Base-by-base conservation (phyloP, 1,140 invertebrate species). In the Eriocheir sinensis region DNA sequence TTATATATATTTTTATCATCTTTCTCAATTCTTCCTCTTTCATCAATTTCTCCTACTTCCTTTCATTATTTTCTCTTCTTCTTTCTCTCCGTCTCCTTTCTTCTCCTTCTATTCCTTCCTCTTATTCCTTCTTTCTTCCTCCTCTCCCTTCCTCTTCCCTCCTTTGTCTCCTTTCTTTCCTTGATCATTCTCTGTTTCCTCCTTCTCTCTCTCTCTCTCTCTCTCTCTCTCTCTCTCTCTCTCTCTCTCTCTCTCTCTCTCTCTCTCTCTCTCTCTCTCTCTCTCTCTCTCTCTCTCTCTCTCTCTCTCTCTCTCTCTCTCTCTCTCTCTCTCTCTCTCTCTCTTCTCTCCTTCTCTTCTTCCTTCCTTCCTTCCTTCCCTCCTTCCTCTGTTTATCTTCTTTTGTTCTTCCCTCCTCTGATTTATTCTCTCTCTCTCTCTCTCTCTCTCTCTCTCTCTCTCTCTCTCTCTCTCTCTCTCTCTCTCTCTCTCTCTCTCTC, bases 171-270 rank as follows among this genome's bases (percentile, higher is more conserved):
- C 27, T 86, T 34, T 0, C 27, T 30, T 86, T n/a, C 17, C 17
- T 34, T 1, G 21, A 53, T 90, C 30, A 0, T 32, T 90, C 48
- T 90, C 21, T 44, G 40, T 44, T 41, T 90, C 38, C 89, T 90
- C 89, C 53, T 41, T 90, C 89, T 90, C 89, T 90, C 89, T 90
- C 89, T 90, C 89, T 90, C 89, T 90, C 89, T 90, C 89, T 90
- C 89, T 90, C 89, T 90, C 40, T 86, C 83, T 40, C 36, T 86
- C 34, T 86, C 83, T 41, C 34, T 86, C 83, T 40, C 83, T 86
- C 30, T 89, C 30, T 89, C 38, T 89, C 36, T 89, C 88, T 40
- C 30, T 34, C 38, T 44, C 12, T 34, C 30, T 44, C 30, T 38
- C 36, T 9, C 89, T 90, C 40, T 34, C 44, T 53, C 32, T 48